Base-by-base conservation (phyloP, 1,140 invertebrate species). In the Drosophila pectinifera region DNA sequence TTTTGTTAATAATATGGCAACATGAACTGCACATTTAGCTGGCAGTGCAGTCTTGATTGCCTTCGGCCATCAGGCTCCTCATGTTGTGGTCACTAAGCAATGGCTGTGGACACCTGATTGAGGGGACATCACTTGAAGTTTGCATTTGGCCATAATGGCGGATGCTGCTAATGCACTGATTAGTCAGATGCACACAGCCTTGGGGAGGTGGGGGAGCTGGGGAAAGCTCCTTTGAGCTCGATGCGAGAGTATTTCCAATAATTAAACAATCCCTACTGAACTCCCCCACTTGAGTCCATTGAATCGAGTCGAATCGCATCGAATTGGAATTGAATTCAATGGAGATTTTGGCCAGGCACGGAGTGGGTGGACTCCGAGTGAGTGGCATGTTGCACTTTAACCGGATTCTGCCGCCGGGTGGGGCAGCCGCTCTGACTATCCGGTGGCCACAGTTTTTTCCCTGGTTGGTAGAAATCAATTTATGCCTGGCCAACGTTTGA, bases 51-150 rank as follows among this genome's bases (percentile, higher is more conserved):
- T 42, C 64, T 53, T 68, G 62, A 68, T 65, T 68, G 61, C 59
- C 45, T 20, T 65, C 22, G 61, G 61, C 59, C 64, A 53, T 43
- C 61, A 24, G 55, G 39, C 56, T 34, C 64, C 53, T 68, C 61
- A 67, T 53, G 64, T 63, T 85, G 78, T 78, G 83, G 82, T 88
- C 83, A 86, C 78, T 82, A 88, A 88, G 82, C 82, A 88, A 82
- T 86, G 67, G 53, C 58, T 65, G 74, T 73, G 69, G 46, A 73
- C 69, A 73, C 53, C 65, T 51, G 69, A 58, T 57, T 64, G 45
- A 57, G 72, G 46, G 53, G 46, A 42, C n/a, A 46, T 43, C 63
- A 88, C 72, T 79, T 76, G 68, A 76, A 80, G 79, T 70, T 73
- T 78, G 74, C 79, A 85, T 70, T 70, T 34, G 67, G 64, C 67